Base-by-base conservation (phyloP, 2,888 invertebrate species). In the Oscheius sp. region DNA sequence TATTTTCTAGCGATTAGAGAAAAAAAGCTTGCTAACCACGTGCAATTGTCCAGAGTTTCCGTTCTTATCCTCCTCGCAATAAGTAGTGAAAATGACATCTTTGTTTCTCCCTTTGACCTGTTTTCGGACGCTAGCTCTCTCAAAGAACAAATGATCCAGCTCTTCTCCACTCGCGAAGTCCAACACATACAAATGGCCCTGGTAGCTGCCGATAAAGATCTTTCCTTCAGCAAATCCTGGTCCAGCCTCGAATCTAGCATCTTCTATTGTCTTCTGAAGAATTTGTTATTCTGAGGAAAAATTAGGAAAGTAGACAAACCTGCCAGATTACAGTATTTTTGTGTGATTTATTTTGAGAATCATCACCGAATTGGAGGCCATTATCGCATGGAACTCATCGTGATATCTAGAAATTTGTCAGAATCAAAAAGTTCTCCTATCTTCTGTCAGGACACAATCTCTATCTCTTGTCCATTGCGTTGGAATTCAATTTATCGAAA, bases 291-390 rank as follows among this genome's bases (percentile, higher is more conserved):
- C 8, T 10, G n/a, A 15, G 15, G 31, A 29, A 15, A 27, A 10
- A 31, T 17, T 6, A 15, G 53, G 27, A 27, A 53, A 15, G 17
- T 15, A 10, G 34, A 2, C 34, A n/a, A n/a, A 57, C 57, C 45
- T 64, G 25, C 64, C 64, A 64, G 10, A 6, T 10, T 10, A 64
- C 20, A 12, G 15, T 12, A 1, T n/a, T 2, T 15, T 10, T 6
- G 64, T 45, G 20, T 50, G 48, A 15, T 33, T 46, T 10, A 31
- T 27, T 6, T 50, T 50, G 33, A 46, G 31, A 12, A 64, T 48
- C 37, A 48, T 48, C 20, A 48, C 64, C 20, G 64, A 64, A 33
- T 64, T 48, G 20, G 64, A 64, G 3, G 50, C 64, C 1, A 31
- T 50, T 34, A 64, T 34, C 20, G 33, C 50, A 27, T 45, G 34